These are phyloP conservation scores for Mirza zaza DNA, from an alignment of 2,113 vertebrate species.

Conservation along the genomic window DNA sequence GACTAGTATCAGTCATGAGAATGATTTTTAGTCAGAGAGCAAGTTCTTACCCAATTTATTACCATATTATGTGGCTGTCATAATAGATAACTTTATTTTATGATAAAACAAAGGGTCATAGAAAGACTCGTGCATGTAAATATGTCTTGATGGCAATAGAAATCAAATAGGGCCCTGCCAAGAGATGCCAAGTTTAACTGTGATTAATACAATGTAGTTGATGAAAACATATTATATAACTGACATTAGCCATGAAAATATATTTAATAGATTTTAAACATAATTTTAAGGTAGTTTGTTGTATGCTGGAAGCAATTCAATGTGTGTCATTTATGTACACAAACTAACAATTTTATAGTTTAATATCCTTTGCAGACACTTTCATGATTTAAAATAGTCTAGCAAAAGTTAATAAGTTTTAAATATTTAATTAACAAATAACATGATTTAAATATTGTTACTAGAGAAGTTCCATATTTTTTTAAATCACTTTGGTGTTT, in stretches of 20 bases:
- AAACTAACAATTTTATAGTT: slow-evolving; percentile 37
- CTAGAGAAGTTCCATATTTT: slow-evolving; percentile 46
- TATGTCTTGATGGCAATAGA: slow-evolving; percentile 47
- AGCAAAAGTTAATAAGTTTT: slow-evolving; percentile 67
- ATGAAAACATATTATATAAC: slow-evolving; percentile 30
- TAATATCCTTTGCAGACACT: slow-evolving; percentile 38
- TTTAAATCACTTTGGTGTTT: slow-evolving; percentile 69
- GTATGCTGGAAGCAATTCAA: slow-evolving; percentile 68
- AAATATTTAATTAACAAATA: slow-evolving; percentile 64
- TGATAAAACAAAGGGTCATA: slow-evolving; percentile 20
- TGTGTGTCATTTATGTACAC: slow-evolving; percentile 46
- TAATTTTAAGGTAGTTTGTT: slow-evolving; percentile 74
- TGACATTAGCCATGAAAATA: slow-evolving; percentile 55
- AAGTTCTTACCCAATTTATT: slow-evolving; percentile 35
- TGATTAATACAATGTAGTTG: slow-evolving; percentile 24
- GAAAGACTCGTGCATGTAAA: slow-evolving; percentile 12
- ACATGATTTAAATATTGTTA: slow-evolving; percentile 44
- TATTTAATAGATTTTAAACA: slow-evolving; percentile 51
- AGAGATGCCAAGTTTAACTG: slow-evolving; percentile 61
- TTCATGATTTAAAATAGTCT: slow-evolving; percentile 64
- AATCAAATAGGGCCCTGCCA: slow-evolving; percentile 57
- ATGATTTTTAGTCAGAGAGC: background rate
- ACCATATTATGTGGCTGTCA: background rate
- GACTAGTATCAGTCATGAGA: background rate
- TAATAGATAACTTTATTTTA: background rate